Conservation (phyloP, 2,888 invertebrate genomes). For the Trissolcus brochymenae region DNA sequence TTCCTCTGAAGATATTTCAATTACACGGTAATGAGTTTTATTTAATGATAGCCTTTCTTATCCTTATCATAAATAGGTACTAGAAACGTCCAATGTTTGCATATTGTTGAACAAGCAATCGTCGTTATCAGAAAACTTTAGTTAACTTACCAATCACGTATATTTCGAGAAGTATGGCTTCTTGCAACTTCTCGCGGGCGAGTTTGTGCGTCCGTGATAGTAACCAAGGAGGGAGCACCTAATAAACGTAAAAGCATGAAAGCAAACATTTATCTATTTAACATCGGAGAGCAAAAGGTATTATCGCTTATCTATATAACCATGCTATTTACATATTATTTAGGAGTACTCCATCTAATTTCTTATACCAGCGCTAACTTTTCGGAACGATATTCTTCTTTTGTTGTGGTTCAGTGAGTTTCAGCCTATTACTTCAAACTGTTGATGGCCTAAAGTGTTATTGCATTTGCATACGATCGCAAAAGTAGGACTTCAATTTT, state of each 20-base stretch:
- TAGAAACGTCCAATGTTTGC: constrained; percentile 52
- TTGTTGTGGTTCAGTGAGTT: constrained; percentile 10
- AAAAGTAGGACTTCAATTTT: not conserved
- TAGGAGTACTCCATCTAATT: constrained; percentile 51
- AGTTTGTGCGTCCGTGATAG: constrained; percentile 25
- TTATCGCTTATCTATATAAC: constrained; percentile 52
- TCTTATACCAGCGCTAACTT: constrained; percentile 42
- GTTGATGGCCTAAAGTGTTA: constrained; percentile 23
- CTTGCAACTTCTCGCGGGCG: constrained; percentile 19
- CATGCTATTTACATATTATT: constrained; percentile 49
- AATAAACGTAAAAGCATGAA: constrained; percentile 54
- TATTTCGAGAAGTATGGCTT: constrained; percentile 47
- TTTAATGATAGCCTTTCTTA: constrained; percentile 32
- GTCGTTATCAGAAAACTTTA: constrained; percentile 60
- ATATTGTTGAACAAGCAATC: constrained; percentile 53
- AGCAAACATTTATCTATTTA: constrained; percentile 50
- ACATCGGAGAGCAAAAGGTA: constrained; percentile 44
- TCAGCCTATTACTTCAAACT: constrained; percentile 35
- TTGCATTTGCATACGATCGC: constrained; percentile 31
- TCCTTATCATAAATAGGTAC: constrained; percentile 46
- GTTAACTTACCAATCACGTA: constrained; percentile 56
- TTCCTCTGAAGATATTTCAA: constrained; percentile 23
- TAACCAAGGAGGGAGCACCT: constrained; percentile 36
- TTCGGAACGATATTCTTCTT: constrained; percentile 18
- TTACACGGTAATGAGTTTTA: constrained; percentile 16